These are phyloP conservation scores for Pimephales promelas DNA, from an alignment of 2,113 vertebrate genomes.

Conservation along the genomic window DNA sequence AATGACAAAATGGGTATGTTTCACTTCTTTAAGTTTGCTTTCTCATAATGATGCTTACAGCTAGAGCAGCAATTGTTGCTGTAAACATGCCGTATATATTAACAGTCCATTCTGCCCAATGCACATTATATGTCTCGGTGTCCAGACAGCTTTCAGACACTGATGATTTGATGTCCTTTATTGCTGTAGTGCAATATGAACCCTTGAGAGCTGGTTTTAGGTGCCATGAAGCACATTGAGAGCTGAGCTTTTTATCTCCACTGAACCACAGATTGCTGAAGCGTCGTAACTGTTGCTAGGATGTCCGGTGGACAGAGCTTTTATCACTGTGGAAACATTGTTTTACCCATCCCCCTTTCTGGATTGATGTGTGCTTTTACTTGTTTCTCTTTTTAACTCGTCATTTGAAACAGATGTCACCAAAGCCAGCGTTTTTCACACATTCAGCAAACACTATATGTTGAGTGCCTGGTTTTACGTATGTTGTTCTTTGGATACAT, in stretches of 20 bases:
- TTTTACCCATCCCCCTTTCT: constrained; percentile 35
- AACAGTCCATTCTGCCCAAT: too few species aligned
- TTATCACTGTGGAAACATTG: constrained; percentile 47
- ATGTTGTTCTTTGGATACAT: neutral
- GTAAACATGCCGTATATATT: neutral
- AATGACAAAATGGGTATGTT: neutral
- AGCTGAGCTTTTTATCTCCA: constrained; percentile 20
- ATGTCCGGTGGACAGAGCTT: constrained; percentile 41
- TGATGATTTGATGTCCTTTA: constrained; percentile 21
- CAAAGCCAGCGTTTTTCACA: neutral
- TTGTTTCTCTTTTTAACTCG: constrained; percentile 7
- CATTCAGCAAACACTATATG: constrained; percentile 7
- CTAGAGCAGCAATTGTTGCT: neutral
- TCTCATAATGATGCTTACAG: neutral
- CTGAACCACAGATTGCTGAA: constrained; percentile 37
- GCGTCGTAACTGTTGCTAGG: constrained; percentile 47
- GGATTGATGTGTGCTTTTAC: constrained; percentile 36
- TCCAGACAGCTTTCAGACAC: constrained; percentile 35
- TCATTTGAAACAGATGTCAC: constrained; percentile 50
- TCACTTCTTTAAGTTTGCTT: neutral
- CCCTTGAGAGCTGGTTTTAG: constrained; percentile 24
- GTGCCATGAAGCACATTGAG: constrained; percentile 36
- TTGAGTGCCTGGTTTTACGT: neutral
- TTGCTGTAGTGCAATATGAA: constrained; percentile 24
- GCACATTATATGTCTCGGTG: neutral